Evolutionary conservation across 2,797 vertebrate genomes (phyloP), one percentile per base, ranked within the genome.

Genomic region (Sebastes wilsoni): DNA sequence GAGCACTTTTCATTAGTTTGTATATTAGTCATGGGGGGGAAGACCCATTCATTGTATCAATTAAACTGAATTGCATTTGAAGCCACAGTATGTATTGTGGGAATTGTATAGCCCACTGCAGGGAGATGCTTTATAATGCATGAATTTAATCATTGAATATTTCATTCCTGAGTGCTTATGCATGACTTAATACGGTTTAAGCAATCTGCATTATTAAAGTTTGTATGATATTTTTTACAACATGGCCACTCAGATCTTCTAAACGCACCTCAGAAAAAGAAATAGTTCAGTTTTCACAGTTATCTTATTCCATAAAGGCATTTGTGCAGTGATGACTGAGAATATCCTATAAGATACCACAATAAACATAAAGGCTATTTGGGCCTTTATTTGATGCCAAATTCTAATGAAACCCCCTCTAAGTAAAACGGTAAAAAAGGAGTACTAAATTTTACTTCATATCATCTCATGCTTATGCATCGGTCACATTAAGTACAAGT

Each of bases 171-270:
- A 82, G 77, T 83, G 84, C 71, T 86, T 65, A 70, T 72, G 78
- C 81, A 82, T 77, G 81, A 80, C 77, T 89, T 83, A 32, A 65
- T 83, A 61, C 0, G 4, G 36, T 89, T 89, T 70, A 90, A 80
- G 55, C 66, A 56, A 20, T 68, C 64, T 92, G 62, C 42, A 92
- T 91, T 91, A 93, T 90, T 93, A 68, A 94, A 79, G 56, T 60
- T 38, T 52, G 32, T 23, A 56, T 86, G 62, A 71, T 85, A 87
- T 54, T 81, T 81, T 86, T 75, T 88, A 68, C 16, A 20, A 72
- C 46, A 60, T 46, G 70, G 49, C 25, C 66, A 2, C 25, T 79
- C 20, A 5, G 42, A 28, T 79, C 49, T 23, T 76, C 2, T 62
- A 38, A 79, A 64, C 46, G 32, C 16, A 72, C 27, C 10, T 30